phyloP scores from a whole-genome alignment of 2,888 invertebrate species.

The Philereme transversata region DNA sequence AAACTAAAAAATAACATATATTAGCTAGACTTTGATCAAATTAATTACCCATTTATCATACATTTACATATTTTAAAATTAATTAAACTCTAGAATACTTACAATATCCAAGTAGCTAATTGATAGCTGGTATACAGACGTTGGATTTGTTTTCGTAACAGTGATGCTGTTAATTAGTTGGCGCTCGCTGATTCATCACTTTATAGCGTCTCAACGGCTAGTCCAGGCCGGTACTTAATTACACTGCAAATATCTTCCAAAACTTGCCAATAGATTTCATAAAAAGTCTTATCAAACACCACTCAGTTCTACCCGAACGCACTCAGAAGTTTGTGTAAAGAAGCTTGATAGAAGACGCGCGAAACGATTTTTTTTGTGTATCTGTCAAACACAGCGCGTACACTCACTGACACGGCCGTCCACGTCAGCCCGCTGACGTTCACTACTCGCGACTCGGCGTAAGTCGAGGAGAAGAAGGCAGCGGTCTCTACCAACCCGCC shows the following conservation, averaged over 20 bases:
- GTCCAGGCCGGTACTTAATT: constrained; percentile 67
- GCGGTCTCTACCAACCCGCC: constrained; percentile 82
- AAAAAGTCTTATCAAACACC: constrained; percentile 46
- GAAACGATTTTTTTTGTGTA: constrained; percentile 69
- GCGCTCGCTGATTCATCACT: constrained; percentile 83
- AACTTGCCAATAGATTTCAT: constrained; percentile 52
- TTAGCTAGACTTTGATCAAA: neutral
- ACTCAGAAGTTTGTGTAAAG: constrained; percentile 69
- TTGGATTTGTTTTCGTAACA: constrained; percentile 77
- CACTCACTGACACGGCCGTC: constrained; percentile 68
- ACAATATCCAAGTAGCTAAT: constrained; percentile 68
- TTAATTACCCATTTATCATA: neutral
- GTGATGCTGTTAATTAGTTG: constrained; percentile 78
- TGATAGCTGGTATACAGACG: constrained; percentile 49
- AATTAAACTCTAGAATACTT: constrained; percentile 50
- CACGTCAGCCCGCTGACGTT: constrained; percentile 80
- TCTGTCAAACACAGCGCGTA: constrained; percentile 66
- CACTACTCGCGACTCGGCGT: constrained; percentile 80
- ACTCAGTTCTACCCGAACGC: constrained; percentile 62
- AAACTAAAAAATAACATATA: neutral
- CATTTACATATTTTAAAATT: neutral
- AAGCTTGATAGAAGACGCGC: constrained; percentile 69
- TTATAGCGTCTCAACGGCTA: constrained; percentile 77
- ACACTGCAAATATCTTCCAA: constrained; percentile 62
- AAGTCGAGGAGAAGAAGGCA: constrained; percentile 83